A percentile compares a stretch with the other conserved stretches of the same genome.
Evolutionary conservation across 2,797 vertebrate species (phyloP).

Genomic region (Clarias platycephalus): DNA sequence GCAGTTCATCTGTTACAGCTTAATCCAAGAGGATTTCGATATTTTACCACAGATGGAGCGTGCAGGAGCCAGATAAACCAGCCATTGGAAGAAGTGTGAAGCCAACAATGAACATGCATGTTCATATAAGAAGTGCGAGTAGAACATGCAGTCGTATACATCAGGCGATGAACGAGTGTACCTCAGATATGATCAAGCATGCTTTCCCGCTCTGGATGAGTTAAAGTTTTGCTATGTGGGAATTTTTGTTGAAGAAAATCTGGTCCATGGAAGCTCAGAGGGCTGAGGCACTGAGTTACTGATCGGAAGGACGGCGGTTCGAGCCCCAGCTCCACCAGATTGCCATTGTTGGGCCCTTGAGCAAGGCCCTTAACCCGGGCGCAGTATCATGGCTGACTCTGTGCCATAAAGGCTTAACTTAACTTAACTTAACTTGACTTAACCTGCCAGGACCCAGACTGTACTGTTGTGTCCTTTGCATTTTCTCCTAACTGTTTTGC

Average conservation of each 20-base stretch:
- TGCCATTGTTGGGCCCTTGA: too few relatives aligned
- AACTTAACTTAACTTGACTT: too few relatives aligned
- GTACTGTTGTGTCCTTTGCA: too few relatives aligned
- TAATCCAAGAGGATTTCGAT: constrained; percentile 35
- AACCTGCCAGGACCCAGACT: too few relatives aligned
- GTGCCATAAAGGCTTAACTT: too few relatives aligned
- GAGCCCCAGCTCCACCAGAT: too few relatives aligned
- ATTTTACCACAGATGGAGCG: constrained; percentile 40
- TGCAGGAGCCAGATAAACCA: constrained; percentile 42
- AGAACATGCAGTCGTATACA: background rate
- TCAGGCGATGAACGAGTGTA: background rate
- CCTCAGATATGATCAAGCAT: background rate
- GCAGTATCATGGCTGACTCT: too few relatives aligned
- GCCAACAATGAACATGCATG: constrained; percentile 28
- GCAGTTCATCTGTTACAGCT: constrained; percentile 41
- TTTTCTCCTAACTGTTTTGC: too few relatives aligned
- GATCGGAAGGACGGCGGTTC: too few relatives aligned
- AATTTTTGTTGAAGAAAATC: background rate
- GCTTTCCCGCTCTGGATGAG: background rate
- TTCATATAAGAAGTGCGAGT: constrained; percentile 4
- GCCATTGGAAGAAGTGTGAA: constrained; percentile 22
- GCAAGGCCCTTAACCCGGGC: too few relatives aligned
- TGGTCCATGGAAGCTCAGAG: too few relatives aligned
- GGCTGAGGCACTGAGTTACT: too few relatives aligned
- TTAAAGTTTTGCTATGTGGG: background rate